phyloP scores from a whole-genome alignment of 2,888 invertebrate genomes.

The Zaprionus lineosus region DNA sequence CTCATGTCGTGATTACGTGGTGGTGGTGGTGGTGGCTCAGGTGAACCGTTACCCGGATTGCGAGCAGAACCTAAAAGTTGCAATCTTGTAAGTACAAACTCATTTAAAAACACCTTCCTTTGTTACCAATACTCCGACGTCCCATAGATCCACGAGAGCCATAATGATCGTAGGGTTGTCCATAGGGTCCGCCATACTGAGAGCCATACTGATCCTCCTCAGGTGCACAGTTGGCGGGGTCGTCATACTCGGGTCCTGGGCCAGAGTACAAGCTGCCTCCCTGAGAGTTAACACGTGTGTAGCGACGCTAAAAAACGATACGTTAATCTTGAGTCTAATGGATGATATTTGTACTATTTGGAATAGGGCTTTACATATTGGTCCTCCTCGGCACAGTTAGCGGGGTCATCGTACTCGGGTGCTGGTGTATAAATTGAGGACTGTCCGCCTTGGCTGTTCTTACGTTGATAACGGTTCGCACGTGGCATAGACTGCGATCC shows the following conservation, averaged over 20 bases:
- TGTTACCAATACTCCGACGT: slow-evolving; percentile 85
- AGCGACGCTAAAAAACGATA: slow-evolving; percentile 84
- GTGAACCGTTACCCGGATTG: slow-evolving; percentile 85
- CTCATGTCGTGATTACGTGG: slow-evolving; percentile 92
- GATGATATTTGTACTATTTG: neutral
- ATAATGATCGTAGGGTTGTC: slow-evolving; percentile 94
- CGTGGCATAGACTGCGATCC: slow-evolving; percentile 95
- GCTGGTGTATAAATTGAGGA: slow-evolving; percentile 92
- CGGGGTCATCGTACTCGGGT: slow-evolving; percentile 96
- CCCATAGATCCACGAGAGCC: slow-evolving; percentile 93
- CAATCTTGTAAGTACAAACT: neutral
- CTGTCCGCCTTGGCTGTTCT: slow-evolving; percentile 91
- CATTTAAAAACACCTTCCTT: neutral
- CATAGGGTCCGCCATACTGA: slow-evolving; percentile 89
- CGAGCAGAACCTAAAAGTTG: slow-evolving; percentile 80
- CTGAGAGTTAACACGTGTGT: slow-evolving; percentile 87
- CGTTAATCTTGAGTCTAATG: too few relatives aligned
- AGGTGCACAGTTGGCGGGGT: slow-evolving; percentile 95
- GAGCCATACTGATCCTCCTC: slow-evolving; percentile 96
- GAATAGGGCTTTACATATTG: slow-evolving; percentile 87
- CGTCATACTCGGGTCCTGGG: slow-evolving; percentile 94
- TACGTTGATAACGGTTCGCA: slow-evolving; percentile 88
- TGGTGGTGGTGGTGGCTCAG: slow-evolving; percentile 89
- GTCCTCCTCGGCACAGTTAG: slow-evolving; percentile 95
- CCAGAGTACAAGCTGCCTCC: slow-evolving; percentile 86